phyloP scores from a whole-genome alignment of 2,113 vertebrate genomes.

The Carassius auratus region DNA sequence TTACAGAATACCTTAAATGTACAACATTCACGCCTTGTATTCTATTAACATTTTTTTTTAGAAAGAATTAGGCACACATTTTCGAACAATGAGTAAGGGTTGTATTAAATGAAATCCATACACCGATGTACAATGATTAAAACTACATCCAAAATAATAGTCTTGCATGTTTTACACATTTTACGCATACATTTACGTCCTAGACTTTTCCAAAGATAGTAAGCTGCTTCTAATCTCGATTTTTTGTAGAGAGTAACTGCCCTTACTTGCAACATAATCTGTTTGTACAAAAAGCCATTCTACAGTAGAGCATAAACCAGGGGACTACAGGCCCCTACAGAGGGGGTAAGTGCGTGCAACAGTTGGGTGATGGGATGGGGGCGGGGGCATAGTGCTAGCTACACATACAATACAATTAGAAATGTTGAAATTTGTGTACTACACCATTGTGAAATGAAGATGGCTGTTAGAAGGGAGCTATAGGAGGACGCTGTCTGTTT shows the following conservation, averaged over 20 bases:
- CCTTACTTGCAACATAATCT: slow-evolving; percentile 46
- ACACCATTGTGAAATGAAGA: background rate
- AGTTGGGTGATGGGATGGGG: slow-evolving; percentile 59
- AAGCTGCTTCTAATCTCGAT: slow-evolving; percentile 50
- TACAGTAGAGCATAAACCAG: slow-evolving; percentile 57
- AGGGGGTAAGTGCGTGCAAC: slow-evolving; percentile 42
- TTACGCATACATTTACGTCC: slow-evolving; percentile 42
- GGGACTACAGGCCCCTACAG: slow-evolving; percentile 24
- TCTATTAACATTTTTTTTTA: slow-evolving; percentile 88
- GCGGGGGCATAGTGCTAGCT: slow-evolving; percentile 65
- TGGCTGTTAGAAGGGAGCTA: background rate
- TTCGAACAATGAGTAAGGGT: slow-evolving; percentile 59
- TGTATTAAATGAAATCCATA: slow-evolving; percentile 56
- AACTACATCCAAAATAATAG: slow-evolving; percentile 45
- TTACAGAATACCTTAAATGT: slow-evolving; percentile 96
- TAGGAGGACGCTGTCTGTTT: background rate
- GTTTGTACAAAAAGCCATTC: slow-evolving; percentile 54
- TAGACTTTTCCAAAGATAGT: slow-evolving; percentile 46
- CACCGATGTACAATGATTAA: slow-evolving; percentile 40
- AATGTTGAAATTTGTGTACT: slow-evolving; percentile 55
- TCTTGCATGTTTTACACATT: slow-evolving; percentile 44
- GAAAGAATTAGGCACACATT: slow-evolving; percentile 85
- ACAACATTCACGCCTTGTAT: slow-evolving; percentile 79
- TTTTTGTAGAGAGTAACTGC: slow-evolving; percentile 42
- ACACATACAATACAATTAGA: slow-evolving; percentile 68